These are phyloP conservation scores for Drosophila chauvacae DNA, from an alignment of 1,140 invertebrate genomes.

Conservation along the genomic window DNA sequence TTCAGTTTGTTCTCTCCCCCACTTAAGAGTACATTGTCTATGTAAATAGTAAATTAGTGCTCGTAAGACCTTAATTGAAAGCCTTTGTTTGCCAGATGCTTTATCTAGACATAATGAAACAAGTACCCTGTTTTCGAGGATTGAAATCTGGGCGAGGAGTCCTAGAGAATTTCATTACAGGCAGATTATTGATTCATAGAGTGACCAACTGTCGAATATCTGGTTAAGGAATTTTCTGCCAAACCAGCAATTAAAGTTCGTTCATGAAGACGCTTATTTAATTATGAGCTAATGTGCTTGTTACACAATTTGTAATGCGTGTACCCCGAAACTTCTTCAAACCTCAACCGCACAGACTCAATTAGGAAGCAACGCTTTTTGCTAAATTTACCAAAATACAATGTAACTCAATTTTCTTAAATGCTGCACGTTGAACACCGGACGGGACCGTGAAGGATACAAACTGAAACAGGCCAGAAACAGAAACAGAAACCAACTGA, in stretches of 20 bases:
- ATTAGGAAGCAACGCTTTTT: conserved; percentile 62
- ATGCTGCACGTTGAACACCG: conserved; percentile 45
- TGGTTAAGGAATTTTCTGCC: conserved; percentile 2
- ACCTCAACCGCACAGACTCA: conserved; percentile 35
- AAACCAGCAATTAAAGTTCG: conserved; percentile 21
- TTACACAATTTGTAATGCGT: conserved; percentile 44
- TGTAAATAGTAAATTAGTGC: conserved; percentile 20
- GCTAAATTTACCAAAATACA: conserved; percentile 65
- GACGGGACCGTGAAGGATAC: conserved; percentile 6
- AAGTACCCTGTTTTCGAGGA: neutral
- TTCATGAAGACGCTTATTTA: conserved; percentile 15
- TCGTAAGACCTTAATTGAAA: conserved; percentile 22
- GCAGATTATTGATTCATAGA: conserved; percentile 14
- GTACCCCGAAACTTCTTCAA: conserved; percentile 17
- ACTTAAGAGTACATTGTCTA: conserved; percentile 14
- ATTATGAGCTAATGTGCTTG: conserved; percentile 35
- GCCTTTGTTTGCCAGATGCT: conserved; percentile 13
- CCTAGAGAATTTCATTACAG: neutral
- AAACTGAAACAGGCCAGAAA: conserved; percentile 19
- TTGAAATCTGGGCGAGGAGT: neutral
- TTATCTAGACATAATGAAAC: neutral
- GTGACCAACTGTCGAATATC: neutral
- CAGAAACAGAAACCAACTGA: conserved; percentile 18
- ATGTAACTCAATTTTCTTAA: conserved; percentile 73
- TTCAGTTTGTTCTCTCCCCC: neutral